These are phyloP conservation scores for Delichon dasypus DNA, from an alignment of 2,797 vertebrate genomes.

Conservation along the genomic window DNA sequence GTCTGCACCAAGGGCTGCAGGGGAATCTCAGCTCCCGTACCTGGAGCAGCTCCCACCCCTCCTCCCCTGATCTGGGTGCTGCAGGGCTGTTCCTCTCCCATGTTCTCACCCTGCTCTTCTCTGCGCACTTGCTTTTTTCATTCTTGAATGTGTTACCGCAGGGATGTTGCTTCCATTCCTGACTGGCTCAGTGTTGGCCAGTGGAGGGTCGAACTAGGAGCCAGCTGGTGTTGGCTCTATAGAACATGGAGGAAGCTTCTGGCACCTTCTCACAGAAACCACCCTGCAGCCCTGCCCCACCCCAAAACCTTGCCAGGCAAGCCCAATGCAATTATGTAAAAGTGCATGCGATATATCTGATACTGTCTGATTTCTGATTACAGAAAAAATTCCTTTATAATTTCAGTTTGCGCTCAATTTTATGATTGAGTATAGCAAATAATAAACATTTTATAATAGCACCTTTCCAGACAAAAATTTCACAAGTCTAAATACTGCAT, in stretches of 20 bases:
- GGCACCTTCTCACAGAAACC: not conserved
- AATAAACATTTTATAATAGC: not conserved
- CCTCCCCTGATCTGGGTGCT: not conserved
- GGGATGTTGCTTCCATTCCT: not conserved
- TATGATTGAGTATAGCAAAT: not conserved
- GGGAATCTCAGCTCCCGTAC: not conserved
- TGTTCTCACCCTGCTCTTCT: rapidly evolving
- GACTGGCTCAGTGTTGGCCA: not conserved
- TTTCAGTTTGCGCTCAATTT: not conserved
- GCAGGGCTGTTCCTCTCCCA: not conserved
- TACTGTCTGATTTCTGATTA: not conserved
- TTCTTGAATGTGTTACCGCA: not conserved
- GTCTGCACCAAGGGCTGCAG: not conserved
- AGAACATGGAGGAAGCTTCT: not conserved
- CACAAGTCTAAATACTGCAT: not conserved
- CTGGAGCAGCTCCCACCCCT: not conserved
- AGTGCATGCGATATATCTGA: not conserved
- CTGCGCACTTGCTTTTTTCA: too few relatives aligned
- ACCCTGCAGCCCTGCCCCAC: not conserved
- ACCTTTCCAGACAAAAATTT: not conserved
- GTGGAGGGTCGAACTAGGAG: not conserved
- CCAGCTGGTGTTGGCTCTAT: not conserved
- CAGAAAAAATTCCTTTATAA: not conserved
- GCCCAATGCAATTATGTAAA: not conserved
- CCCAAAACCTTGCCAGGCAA: not conserved